These are phyloP conservation scores for Tenthredo scrophulariae DNA, from an alignment of 2,888 invertebrate genomes.

Conservation along the genomic window DNA sequence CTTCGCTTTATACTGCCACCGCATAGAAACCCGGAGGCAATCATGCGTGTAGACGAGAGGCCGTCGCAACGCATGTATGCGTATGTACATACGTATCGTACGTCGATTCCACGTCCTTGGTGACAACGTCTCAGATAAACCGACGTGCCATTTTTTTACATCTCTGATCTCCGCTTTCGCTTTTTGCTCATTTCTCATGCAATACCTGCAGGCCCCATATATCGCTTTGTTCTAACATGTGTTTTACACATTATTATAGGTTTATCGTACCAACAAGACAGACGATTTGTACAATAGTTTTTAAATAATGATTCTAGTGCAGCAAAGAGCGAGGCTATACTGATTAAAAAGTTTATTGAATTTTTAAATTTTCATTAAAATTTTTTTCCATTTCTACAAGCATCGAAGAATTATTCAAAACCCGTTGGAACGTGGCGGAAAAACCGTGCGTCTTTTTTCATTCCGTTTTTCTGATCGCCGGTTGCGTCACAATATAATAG, in stretches of 20 bases:
- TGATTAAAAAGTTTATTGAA: neutral
- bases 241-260: neutral
- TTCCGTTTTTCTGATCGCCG: neutral
- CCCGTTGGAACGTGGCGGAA: neutral
- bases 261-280: neutral
- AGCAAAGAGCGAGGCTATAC: neutral
- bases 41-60: constrained; percentile 37
- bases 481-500: neutral
- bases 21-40: constrained; percentile 45
- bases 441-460: neutral
- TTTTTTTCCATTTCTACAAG: neutral
- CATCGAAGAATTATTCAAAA: neutral
- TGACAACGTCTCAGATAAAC: constrained; percentile 48
- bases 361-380: neutral
- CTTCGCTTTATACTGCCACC: constrained; percentile 25
- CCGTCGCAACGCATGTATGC: neutral
- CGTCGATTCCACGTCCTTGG: constrained; percentile 41
- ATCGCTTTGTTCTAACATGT: constrained; percentile 2
- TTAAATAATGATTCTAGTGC: neutral
- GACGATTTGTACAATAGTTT: neutral
- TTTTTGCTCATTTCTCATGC: constrained; percentile 35
- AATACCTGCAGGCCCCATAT: neutral
- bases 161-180: constrained; percentile 50
- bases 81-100: neutral
- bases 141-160: constrained; percentile 23